Conservation (phyloP, 2,113 vertebrate species). For the Nipponia nippon region DNA sequence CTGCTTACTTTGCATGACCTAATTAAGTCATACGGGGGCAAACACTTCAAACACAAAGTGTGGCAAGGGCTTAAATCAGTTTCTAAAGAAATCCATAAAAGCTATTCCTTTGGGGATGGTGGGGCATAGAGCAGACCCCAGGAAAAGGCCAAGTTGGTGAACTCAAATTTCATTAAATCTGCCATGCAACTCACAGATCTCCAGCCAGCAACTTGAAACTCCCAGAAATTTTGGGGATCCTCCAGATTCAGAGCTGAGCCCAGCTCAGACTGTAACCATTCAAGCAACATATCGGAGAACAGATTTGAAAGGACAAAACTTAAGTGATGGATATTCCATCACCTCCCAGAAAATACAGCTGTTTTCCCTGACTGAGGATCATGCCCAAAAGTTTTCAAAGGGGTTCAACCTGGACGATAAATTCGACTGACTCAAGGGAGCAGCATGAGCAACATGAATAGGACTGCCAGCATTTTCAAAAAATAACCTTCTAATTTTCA, state of each 20-base stretch:
- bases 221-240: neutral
- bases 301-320: neutral
- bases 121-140: neutral
- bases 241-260: neutral
- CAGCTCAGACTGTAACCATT: neutral
- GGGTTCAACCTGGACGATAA: neutral
- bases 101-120: neutral
- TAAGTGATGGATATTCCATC: neutral
- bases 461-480: neutral
- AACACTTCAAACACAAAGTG: neutral
- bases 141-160: neutral
- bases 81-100: neutral
- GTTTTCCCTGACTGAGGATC: neutral
- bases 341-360: neutral
- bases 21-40: conserved; percentile 50
- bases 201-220: neutral
- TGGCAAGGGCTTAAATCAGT: neutral
- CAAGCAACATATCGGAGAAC: neutral
- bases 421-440: neutral
- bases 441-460: neutral
- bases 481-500: neutral
- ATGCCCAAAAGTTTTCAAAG: neutral
- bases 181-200: neutral
- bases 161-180: neutral
- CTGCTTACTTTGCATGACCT: conserved; percentile 23